Base-by-base conservation (phyloP, 2,888 invertebrate species). In the Gryllus longicercus region DNA sequence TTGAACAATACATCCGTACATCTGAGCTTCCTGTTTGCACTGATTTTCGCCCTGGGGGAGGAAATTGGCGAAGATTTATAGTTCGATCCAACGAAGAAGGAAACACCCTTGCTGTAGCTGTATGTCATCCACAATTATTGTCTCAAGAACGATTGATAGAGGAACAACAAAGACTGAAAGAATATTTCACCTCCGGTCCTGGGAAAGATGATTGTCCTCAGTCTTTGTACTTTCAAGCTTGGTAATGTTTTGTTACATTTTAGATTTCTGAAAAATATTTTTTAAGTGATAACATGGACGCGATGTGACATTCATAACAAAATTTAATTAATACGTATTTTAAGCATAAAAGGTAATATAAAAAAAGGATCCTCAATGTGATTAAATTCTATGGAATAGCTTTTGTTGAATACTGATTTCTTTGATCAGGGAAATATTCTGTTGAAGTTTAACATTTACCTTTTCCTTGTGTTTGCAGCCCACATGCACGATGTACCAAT, bases 41-140 rank as follows among this genome's bases (percentile, higher is more conserved):
- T 80, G 87, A 88, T 76, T 86, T 87, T 82, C 84, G 85, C 49
- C 85, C 87, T 75, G 85, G 86, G 10, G 38, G 38, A 38, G 91
- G 91, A 11, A 85, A 88, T 84, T 91, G 91, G 90, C 85, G 88
- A 82, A 86, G 87, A 84, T 82, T 90, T 78, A 85, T 88, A 2
- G 87, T 91, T 21, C 85, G 91, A 16, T 89, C 86, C 12, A 87
- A 88, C 81, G 85, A 85, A 16, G 81, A 82, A 12, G 86, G 86
- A 51, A 86, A 88, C 82, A 83, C 87, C 18, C 88, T 89, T 88
- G 84, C 86, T 16, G 86, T 87, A 21, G 85, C 88, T 23, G 86
- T 87, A 14, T 86, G 89, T 75, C 86, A 88, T 83, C 88, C 88
- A 10, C 87, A 87, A 79, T 51, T 84, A 38, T 82, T 88, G 21